Conservation (phyloP, 2,888 invertebrate species). For the Nemotelus pantherinus region DNA sequence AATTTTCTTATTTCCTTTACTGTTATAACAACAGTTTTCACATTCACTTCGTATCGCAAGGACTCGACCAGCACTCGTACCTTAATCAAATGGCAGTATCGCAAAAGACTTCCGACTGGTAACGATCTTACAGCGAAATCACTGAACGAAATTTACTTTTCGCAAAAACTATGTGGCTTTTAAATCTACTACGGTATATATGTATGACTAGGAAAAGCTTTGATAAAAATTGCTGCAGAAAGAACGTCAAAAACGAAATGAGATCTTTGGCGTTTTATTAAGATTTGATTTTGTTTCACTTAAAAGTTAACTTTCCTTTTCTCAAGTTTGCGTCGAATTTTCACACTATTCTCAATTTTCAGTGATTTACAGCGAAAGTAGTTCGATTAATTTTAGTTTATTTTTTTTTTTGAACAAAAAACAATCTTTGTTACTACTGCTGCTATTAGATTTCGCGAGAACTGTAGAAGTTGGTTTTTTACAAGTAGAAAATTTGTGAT, state of each 20-base stretch:
- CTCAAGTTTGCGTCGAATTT: not conserved
- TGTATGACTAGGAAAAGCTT: slow-evolving; percentile 12
- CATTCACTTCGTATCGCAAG: slow-evolving; percentile 1
- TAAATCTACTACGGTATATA: slow-evolving; percentile 1
- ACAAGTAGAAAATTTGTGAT: slow-evolving; percentile 37
- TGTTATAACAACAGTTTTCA: slow-evolving; percentile 12
- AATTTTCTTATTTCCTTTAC: slow-evolving; percentile 7
- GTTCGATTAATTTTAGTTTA: not conserved
- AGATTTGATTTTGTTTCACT: slow-evolving; percentile 26
- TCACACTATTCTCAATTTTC: slow-evolving; percentile 24
- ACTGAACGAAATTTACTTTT: not conserved
- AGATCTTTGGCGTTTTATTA: slow-evolving; percentile 37
- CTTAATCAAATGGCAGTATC: slow-evolving; percentile 16
- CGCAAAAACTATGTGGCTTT: not conserved
- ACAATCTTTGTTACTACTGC: not conserved
- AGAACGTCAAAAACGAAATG: slow-evolving; percentile 13
- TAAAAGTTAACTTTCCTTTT: not conserved
- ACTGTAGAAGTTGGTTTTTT: slow-evolving; percentile 23
- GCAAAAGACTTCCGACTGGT: not conserved
- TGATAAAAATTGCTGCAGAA: slow-evolving; percentile 28
- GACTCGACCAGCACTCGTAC: not conserved
- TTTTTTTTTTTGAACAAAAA: not conserved
- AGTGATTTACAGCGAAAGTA: slow-evolving; percentile 27
- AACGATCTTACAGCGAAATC: not conserved
- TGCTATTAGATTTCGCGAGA: slow-evolving; percentile 17